Evolutionary conservation across 1,140 invertebrate genomes (phyloP), one percentile per base, ranked within the genome.

Genomic region (Phthorimaea operculella): DNA sequence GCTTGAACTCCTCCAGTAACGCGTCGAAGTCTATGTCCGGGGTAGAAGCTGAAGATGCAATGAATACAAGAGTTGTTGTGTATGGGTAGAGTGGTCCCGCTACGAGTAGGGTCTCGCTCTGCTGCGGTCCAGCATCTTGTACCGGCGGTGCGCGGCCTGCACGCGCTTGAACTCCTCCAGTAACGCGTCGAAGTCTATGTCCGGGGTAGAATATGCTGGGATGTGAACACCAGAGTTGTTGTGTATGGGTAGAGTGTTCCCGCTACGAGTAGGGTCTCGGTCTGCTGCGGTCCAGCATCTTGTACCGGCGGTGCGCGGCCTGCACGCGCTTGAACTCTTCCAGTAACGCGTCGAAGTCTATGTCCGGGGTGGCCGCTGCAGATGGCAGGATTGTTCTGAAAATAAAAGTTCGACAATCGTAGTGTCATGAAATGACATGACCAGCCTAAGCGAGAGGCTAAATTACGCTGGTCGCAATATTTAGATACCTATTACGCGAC

Each of bases 61-160:
- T 28, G 2, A 28, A 28, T 4, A 2, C 21, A 4, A 28, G 21
- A 6, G 21, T 28, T 28, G n/a, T n/a, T n/a, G n/a, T n/a, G n/a
- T n/a, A n/a, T n/a, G n/a, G n/a, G n/a, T n/a, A n/a, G n/a, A n/a
- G n/a, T n/a, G n/a, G n/a, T 17, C 18, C 15, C 47, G 42, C 42
- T 11, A 45, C 10, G 10, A 10, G 36, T n/a, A n/a, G n/a, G n/a
- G n/a, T n/a, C n/a, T 18, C 58, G 54, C 51, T 59, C n/a, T 51
- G 51, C 60, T n/a, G n/a, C 74, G 65, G 52, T 76, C 72, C n/a
- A 72, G 65, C 55, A 72, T 50, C 51, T 70, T 70, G 69, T 70
- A 70, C 47, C 56, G 48, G 54, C 80, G 72, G 64, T 83, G 84
- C 60, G 69, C 72, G 45, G 72, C 73, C 67, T 86, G 84, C 55